A percentile compares a stretch with the other conserved stretches of the same genome.
phyloP scores from a whole-genome alignment of 2,797 vertebrate species.

The Platalea minor region DNA sequence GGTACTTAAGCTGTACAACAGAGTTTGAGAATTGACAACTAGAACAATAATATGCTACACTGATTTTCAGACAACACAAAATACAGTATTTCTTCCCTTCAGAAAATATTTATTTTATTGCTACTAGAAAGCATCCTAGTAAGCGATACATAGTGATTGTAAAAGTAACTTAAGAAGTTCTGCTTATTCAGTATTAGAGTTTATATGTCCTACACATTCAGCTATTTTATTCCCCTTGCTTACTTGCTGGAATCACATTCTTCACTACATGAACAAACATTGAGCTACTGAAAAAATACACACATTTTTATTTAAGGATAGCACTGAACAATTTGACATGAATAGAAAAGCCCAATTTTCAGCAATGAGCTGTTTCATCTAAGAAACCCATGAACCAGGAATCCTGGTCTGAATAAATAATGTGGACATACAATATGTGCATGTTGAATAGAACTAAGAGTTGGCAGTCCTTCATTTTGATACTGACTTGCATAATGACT shows the following conservation, averaged over 20 bases:
- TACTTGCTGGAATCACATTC: not conserved
- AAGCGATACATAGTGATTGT: not conserved
- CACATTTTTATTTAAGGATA: not conserved
- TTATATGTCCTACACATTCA: not conserved
- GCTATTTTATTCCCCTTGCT: not conserved
- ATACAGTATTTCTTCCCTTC: not conserved
- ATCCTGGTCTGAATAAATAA: not conserved
- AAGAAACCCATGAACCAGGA: slow-evolving; percentile 13
- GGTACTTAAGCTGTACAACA: not conserved
- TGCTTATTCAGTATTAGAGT: not conserved
- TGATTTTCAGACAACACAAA: not conserved
- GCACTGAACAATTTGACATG: not conserved
- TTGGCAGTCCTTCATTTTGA: not conserved
- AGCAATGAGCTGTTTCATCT: not conserved
- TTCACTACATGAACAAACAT: slow-evolving; percentile 2
- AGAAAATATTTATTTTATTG: not conserved
- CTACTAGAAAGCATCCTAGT: not conserved
- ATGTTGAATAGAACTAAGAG: not conserved
- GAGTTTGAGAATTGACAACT: not conserved
- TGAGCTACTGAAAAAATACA: not conserved
- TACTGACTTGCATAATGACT: not conserved
- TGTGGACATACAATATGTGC: not conserved
- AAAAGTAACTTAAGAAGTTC: not conserved
- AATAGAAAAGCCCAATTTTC: not conserved
- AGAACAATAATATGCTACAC: not conserved